Base-by-base conservation (phyloP, 2,113 vertebrate species). In the Trogon melanurus region DNA sequence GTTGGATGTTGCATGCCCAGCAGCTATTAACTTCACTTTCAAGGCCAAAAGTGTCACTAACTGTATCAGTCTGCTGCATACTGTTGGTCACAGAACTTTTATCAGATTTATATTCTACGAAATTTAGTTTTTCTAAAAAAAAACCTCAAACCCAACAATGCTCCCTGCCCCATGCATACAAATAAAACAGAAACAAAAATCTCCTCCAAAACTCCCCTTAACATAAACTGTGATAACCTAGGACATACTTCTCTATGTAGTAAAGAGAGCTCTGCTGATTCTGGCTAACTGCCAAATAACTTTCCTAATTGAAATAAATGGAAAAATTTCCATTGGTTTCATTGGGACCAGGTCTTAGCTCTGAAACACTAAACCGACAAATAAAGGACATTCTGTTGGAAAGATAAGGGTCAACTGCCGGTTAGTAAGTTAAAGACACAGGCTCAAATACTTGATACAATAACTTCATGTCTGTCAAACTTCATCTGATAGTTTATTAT, bases 321-420 rank as follows among this genome's bases (percentile, higher is more conserved):
- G 58, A 76, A 89, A 57, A 15, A 38, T 41, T 81, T 82, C 57
- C n/a, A 56, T 57, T 86, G 79, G 16, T 60, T 95, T 92, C 48
- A 74, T 7, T 89, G 45, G 23, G 57, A 91, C 79, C 57, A 21
- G 41, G 27, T 90, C 95, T 93, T 88, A 88, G n/a, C 22, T 79
- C 79, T 91, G 83, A 85, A 90, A 71, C n/a, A 50, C n/a, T 86
- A 92, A 95, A 66, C 34, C 22, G 41, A 87, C 25, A 93, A 70
- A 75, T 92, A 41, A 84, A 87, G 48, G 54, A 81, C 53, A 65
- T 72, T 79, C 21, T 94, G 15, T 66, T 83, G 51, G 58, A 80
- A 91, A 91, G 34, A 51, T 20, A 70, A 67, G 51, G 82, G 79
- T 91, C 92, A 92, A 30, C 27, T 29, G 67, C 20, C 0, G 0